Base-by-base conservation (phyloP, 2,113 vertebrate species). In the Scytalopus superciliaris region DNA sequence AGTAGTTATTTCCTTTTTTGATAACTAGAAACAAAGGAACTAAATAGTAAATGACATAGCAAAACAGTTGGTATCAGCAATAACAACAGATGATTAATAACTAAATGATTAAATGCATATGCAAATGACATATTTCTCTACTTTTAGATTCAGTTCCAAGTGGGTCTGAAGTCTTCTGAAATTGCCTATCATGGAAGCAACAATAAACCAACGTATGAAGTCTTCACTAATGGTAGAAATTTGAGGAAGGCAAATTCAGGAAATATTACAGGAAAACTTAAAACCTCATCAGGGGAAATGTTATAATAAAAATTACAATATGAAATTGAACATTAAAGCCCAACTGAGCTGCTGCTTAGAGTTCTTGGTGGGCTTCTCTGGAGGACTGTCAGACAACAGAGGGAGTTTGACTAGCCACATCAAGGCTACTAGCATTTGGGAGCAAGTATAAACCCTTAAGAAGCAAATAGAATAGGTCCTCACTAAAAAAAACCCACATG, bases 211-310 rank as follows among this genome's bases (percentile, higher is more conserved):
- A 22, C 22, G 14, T 37, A 45, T 6, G 21, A 79, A 64, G 1
- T 23, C 19, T 84, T n/a, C 25, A 49, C 2, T 55, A 70, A 42
- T 6, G 1, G 2, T 30, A 56, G 4, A 64, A 56, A 73, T 73
- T 30, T 64, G 25, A 68, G 57, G 30, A 74, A 6, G 3, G 12
- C 1, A 80, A 39, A 52, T 42, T 91, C 40, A 52, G 27, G 12
- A 79, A 75, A 49, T 57, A 66, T 7, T 66, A 17, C 2, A 57
- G 31, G 9, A 74, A 37, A 66, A 39, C 27, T 53, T 30, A 44
- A 53, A 89, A n/a, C 3, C 16, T 60, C 53, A 24, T 19, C 0
- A 9, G 1, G 1, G 19, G 24, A 31, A 75, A 68, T 55, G 22
- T 6, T 6, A 10, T 31, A 45, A 56, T 27, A 4, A 42, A 52